Base-by-base conservation (phyloP, 2,888 invertebrate genomes). In the Caenorhabditis sulstoni region DNA sequence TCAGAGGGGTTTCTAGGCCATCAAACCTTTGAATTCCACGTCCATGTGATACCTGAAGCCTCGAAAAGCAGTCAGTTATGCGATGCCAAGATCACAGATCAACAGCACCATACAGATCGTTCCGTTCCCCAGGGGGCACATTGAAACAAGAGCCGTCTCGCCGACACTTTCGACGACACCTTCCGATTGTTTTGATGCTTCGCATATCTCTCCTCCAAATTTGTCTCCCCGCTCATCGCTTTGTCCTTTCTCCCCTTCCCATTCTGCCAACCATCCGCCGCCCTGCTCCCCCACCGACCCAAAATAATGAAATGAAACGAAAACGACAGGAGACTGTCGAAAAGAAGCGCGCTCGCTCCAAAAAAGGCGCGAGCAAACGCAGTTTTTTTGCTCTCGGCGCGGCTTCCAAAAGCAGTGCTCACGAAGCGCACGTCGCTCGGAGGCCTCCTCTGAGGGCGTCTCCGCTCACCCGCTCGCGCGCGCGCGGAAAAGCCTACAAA, bases 321-420 rank as follows among this genome's bases (percentile, higher is more conserved):
- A 59, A 75, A 5, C 29, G 29, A 5, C 7, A 3, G 29, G 29
- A 5, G 29, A 7, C 29, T 29, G 29, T 29, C 29, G 29, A 29
- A 29, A 29, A 29, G 29, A 29, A 7, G 4, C 29, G 29, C 29
- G 3, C 29, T 29, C 7, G 4, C 7, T 29, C 29, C 57, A 66
- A 74, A 66, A 59, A 52, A 58, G 58, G 67, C 57, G 61, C 62
- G 66, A 68, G 61, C 75, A 61, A 52, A 49, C 3, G 12, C 59
- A 49, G 44, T 41, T 62, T 62, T 66, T 67, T 61, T 45, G 11
- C 11, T 1, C 18, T 58, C 11, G 18, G n/a, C 29, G 53, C 67
- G 57, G 29, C 67, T 73, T 73, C 73, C 64, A 73, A 73, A 73
- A 73, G 73, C 73, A 73, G 73, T 62, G 73, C 73, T 73, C 73